Base-by-base conservation (phyloP, 2,797 vertebrate species). In the Acanthurus tractus region DNA sequence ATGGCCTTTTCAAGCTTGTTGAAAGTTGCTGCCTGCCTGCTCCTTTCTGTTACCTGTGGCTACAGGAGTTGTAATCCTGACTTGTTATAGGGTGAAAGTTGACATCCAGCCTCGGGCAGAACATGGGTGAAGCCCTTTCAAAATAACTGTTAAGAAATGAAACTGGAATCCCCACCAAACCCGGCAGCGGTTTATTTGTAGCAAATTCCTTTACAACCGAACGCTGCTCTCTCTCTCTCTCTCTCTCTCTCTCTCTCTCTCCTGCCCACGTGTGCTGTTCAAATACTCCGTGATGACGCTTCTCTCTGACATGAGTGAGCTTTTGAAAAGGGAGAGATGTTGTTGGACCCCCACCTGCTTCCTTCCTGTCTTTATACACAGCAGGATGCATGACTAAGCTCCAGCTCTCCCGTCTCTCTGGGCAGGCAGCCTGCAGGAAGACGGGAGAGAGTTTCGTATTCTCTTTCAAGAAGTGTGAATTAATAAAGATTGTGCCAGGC, bases 271-370 rank as follows among this genome's bases (percentile, higher is more conserved):
- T 62, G 17, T 49, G 34, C 58, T 52, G 3, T 54, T 64, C 61
- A 74, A 38, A 71, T 55, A 46, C 53, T 61, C 57, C 9, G 11
- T 40, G 48, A 55, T n/a, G 36, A 71, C 63, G 81, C 36, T 57
- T 49, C 38, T 42, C 52, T 81, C 25, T 79, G 64, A 84, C 54
- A 25, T 36, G 70, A 64, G 59, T 23, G 36, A 63, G 69, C 42
- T 74, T 62, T 73, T 74, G 49, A 57, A 48, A 73, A 55, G 42
- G 63, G 34, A 54, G 58, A 53, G 53, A 63, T 85, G 86, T 76
- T 80, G 81, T 63, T 71, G 74, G 76, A 81, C 66, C 70, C 61
- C 86, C 86, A 84, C 78, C 78, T 74, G 85, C 71, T 76, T 82
- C 53, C 74, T 79, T 82, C 59, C 74, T 45, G 62, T 70, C 79